A percentile compares a stretch with the other conserved stretches of the same genome.
phyloP scores from a whole-genome alignment of 2,888 invertebrate genomes.

The Andrena dorsata region DNA sequence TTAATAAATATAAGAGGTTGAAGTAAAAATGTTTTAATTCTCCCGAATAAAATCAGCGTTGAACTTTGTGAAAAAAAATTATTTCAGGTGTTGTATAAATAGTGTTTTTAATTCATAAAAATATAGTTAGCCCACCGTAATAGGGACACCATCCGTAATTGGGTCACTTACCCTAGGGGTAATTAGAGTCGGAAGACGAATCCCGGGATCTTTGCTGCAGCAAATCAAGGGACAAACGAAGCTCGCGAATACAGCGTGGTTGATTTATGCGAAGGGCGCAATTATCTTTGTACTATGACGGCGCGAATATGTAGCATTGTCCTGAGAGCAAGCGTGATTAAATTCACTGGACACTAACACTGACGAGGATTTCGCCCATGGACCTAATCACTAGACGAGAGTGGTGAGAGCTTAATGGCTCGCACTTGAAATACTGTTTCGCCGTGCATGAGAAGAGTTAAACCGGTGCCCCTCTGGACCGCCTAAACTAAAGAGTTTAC shows the following conservation, averaged over 20 bases:
- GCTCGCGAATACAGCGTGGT: conserved; percentile 27
- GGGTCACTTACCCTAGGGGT: too few relatives aligned
- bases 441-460: conserved; percentile 50
- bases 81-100: too few relatives aligned
- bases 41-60: too few relatives aligned
- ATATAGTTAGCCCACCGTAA: too few relatives aligned
- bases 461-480: conserved; percentile 24
- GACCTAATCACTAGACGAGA: conserved; percentile 65
- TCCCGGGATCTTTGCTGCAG: conserved; percentile 12
- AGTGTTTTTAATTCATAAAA: too few relatives aligned
- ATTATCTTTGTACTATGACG: conserved; percentile 61
- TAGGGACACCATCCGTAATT: too few relatives aligned
- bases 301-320: conserved; percentile 62
- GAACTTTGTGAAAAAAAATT: too few relatives aligned
- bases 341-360: conserved; percentile 60
- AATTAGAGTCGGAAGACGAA: conserved; percentile 1
- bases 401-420: conserved; percentile 60
- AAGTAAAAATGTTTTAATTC: too few relatives aligned
- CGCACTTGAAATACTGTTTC: conserved; percentile 61
- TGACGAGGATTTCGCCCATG: conserved; percentile 64
- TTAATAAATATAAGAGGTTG: too few relatives aligned
- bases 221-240: conserved; percentile 7
- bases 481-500: conserved; percentile 49
- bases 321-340: conserved; percentile 58
- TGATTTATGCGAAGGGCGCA: conserved; percentile 58